These are phyloP conservation scores for Anarhynchus alexandrinus DNA, from an alignment of 2,113 vertebrate genomes.

Conservation along the genomic window DNA sequence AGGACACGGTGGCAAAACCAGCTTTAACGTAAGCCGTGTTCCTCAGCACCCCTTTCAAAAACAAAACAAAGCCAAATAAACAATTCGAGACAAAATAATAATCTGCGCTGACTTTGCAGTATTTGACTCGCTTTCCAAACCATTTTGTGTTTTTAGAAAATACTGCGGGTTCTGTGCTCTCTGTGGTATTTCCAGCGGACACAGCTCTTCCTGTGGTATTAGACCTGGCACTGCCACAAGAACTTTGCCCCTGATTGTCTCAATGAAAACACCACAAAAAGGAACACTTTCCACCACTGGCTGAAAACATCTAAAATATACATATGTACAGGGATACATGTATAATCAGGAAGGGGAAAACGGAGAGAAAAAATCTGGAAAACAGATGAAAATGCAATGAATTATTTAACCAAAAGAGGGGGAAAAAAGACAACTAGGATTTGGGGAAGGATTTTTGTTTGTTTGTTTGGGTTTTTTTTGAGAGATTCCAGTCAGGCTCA, in stretches of 20 bases:
- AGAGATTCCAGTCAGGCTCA: slow-evolving; percentile 49
- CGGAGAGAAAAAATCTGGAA: neutral
- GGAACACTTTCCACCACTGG: slow-evolving; percentile 12
- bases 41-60: neutral
- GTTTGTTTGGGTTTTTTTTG: slow-evolving; percentile 9
- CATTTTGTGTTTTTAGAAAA: slow-evolving; percentile 57
- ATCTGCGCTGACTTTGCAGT: slow-evolving; percentile 27
- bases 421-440: neutral
- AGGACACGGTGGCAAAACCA: neutral
- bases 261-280: slow-evolving; percentile 61
- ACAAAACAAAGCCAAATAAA: slow-evolving; percentile 36
- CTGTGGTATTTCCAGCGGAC: slow-evolving; percentile 65
- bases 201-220: slow-evolving; percentile 70
- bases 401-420: neutral
- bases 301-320: slow-evolving; percentile 19
- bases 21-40: neutral
- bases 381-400: neutral
- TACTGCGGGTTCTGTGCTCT: slow-evolving; percentile 46
- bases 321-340: neutral
- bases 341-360: neutral
- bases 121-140: slow-evolving; percentile 38
- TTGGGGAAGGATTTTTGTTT: slow-evolving; percentile 13
- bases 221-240: slow-evolving; percentile 65
- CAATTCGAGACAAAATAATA: slow-evolving; percentile 18
- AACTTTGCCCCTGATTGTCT: slow-evolving; percentile 71